These are phyloP conservation scores for Cheilosia vulpina DNA, from an alignment of 2,888 invertebrate species.

Conservation along the genomic window DNA sequence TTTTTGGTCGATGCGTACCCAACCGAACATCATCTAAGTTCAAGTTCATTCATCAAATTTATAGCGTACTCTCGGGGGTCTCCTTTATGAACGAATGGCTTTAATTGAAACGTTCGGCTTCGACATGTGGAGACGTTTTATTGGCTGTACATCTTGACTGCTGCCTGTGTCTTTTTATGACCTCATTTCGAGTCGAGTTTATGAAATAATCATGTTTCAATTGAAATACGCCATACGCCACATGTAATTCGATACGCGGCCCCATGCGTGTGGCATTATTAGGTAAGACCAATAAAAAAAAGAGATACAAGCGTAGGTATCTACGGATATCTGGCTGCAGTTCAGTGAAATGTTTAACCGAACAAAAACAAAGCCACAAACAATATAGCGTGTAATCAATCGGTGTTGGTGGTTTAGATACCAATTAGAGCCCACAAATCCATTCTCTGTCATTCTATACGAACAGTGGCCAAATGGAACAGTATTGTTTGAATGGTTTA, in stretches of 20 bases:
- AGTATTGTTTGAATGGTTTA: neutral
- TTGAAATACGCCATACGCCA: constrained; percentile 38
- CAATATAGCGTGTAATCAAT: constrained; percentile 27
- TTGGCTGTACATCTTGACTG: constrained; percentile 17
- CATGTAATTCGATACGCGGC: constrained; percentile 11
- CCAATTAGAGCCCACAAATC: constrained; percentile 27
- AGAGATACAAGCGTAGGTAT: constrained; percentile 1
- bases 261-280: constrained; percentile 21
- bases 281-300: constrained; percentile 15
- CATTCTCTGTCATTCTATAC: constrained; percentile 5
- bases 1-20: constrained; percentile 23
- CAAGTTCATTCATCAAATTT: constrained; percentile 68
- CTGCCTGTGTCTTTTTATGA: constrained; percentile 49
- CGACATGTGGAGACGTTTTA: constrained; percentile 26
- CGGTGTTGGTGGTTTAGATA: constrained; percentile 22
- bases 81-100: constrained; percentile 21
- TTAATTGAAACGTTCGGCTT: constrained; percentile 52
- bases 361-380: neutral
- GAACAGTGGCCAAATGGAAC: constrained; percentile 8
- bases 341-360: constrained; percentile 34
- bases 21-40: constrained; percentile 41
- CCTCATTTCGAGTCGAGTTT: constrained; percentile 56
- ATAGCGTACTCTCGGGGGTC: constrained; percentile 7
- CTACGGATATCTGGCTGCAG: constrained; percentile 37
- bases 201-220: constrained; percentile 65